Evolutionary conservation across 2,888 invertebrate genomes (phyloP).

Genomic region (Eucriotettix oculatus): DNA sequence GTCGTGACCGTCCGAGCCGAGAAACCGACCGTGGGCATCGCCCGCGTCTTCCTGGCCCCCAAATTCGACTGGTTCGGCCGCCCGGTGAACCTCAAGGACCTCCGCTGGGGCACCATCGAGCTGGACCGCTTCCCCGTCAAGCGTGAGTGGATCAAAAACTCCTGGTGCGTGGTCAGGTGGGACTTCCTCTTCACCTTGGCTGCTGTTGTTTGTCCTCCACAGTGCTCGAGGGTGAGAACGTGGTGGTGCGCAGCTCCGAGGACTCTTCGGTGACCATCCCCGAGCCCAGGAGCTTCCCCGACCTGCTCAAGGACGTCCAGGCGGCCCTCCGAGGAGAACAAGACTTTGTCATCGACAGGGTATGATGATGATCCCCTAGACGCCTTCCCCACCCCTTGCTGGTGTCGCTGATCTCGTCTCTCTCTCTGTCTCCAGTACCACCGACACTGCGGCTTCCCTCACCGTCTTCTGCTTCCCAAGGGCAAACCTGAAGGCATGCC

Average conservation of each 20-base stretch:
- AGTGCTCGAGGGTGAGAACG: slow-evolving; percentile 14
- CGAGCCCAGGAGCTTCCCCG: slow-evolving; percentile 15
- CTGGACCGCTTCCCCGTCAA: slow-evolving; percentile 14
- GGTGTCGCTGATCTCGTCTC: not conserved
- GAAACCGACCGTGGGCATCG: slow-evolving; percentile 12
- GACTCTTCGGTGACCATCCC: slow-evolving; percentile 18
- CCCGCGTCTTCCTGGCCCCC: slow-evolving; percentile 17
- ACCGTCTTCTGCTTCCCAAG: slow-evolving; percentile 19
- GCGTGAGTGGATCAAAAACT: slow-evolving; percentile 4
- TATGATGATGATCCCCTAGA: not conserved
- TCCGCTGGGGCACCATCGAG: slow-evolving; percentile 14
- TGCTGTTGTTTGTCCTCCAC: slow-evolving; percentile 1
- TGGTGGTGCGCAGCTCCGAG: slow-evolving; percentile 14
- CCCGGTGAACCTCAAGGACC: slow-evolving; percentile 9
- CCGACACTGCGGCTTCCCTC: slow-evolving; percentile 19
- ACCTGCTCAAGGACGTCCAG: slow-evolving; percentile 14
- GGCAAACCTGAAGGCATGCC: slow-evolving; percentile 19
- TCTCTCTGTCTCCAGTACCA: slow-evolving; percentile 5
- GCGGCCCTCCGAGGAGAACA: slow-evolving; percentile 13
- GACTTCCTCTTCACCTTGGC: not conserved
- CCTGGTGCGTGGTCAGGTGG: not conserved
- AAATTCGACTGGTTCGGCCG: slow-evolving; percentile 16
- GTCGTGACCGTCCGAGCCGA: slow-evolving; percentile 15
- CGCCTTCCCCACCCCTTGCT: not conserved
- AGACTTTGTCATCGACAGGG: slow-evolving; percentile 13